Conservation (phyloP, 2,888 invertebrate genomes). For the Spialia ferax region DNA sequence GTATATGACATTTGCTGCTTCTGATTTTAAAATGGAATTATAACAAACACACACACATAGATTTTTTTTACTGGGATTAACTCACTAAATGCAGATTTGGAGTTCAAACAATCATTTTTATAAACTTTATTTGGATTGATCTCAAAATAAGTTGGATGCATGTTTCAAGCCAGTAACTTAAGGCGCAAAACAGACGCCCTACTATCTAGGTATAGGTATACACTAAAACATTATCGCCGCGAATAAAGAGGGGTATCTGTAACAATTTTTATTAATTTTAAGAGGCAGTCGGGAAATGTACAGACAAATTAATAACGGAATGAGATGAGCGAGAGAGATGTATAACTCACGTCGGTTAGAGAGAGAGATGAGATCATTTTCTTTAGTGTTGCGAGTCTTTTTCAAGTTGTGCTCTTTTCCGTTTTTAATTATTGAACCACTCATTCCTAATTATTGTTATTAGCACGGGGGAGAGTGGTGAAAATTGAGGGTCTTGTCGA, state of each 20-base stretch:
- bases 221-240: slow-evolving; percentile 13
- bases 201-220: background rate
- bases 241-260: slow-evolving; percentile 57
- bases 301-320: slow-evolving; percentile 70
- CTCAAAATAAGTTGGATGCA: background rate
- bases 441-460: slow-evolving; percentile 88
- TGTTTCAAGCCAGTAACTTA: background rate
- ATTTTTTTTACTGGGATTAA: no score
- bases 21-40: no score
- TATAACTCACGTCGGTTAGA: slow-evolving; percentile 50
- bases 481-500: slow-evolving; percentile 83
- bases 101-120: no score
- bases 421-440: slow-evolving; percentile 88
- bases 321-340: slow-evolving; percentile 63
- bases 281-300: slow-evolving; percentile 58
- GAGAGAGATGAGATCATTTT: slow-evolving; percentile 54
- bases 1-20: no score
- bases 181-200: background rate
- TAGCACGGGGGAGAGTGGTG: slow-evolving; percentile 85
- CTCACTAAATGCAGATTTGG: no score
- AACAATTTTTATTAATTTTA: slow-evolving; percentile 77
- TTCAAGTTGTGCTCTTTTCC: slow-evolving; percentile 83
- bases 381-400: slow-evolving; percentile 62
- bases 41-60: no score
- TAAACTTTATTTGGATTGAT: no score